A percentile compares a stretch with the other conserved stretches of the same genome.
Evolutionary conservation across 2,113 vertebrate species (phyloP).

Genomic region (Odontesthes bonariensis): DNA sequence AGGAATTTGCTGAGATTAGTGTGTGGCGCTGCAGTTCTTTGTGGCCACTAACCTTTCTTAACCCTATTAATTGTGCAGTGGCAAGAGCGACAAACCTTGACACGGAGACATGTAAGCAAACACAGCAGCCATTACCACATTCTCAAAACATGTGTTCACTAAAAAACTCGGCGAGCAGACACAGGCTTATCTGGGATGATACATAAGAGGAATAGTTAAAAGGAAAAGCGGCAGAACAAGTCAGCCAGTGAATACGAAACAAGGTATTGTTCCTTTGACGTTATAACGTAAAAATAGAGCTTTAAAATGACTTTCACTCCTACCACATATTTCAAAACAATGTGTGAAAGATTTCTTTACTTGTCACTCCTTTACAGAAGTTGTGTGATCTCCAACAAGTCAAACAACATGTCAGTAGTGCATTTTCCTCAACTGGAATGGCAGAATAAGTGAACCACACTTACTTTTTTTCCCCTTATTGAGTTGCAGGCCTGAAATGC

Average conservation of each 20-base stretch:
- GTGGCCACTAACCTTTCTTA: slow-evolving; percentile 35
- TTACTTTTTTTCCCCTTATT: no score
- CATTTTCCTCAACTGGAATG: not conserved
- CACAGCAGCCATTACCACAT: slow-evolving; percentile 5
- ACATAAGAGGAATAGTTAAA: slow-evolving; percentile 16
- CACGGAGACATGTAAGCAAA: slow-evolving; percentile 27
- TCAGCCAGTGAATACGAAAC: slow-evolving; percentile 21
- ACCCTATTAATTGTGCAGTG: slow-evolving; percentile 50
- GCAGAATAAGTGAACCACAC: not conserved
- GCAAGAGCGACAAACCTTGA: slow-evolving; percentile 29
- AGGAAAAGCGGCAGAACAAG: slow-evolving; percentile 25
- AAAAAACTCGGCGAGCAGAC: not conserved
- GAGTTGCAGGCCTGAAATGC: no score
- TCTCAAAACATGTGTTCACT: no score
- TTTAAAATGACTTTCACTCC: slow-evolving; percentile 23
- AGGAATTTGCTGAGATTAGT: slow-evolving; percentile 36
- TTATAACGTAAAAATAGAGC: slow-evolving; percentile 50
- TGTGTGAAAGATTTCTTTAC: slow-evolving; percentile 8
- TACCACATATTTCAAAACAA: not conserved
- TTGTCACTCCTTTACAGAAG: not conserved
- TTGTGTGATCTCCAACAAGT: slow-evolving; percentile 12
- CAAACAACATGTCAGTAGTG: not conserved
- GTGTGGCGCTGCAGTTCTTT: slow-evolving; percentile 27
- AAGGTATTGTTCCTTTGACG: slow-evolving; percentile 37
- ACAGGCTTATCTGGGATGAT: slow-evolving; percentile 3